A percentile compares a stretch with the other conserved stretches of the same genome.
Conservation (phyloP, 2,888 invertebrate genomes). For the Dasypolia templi region DNA sequence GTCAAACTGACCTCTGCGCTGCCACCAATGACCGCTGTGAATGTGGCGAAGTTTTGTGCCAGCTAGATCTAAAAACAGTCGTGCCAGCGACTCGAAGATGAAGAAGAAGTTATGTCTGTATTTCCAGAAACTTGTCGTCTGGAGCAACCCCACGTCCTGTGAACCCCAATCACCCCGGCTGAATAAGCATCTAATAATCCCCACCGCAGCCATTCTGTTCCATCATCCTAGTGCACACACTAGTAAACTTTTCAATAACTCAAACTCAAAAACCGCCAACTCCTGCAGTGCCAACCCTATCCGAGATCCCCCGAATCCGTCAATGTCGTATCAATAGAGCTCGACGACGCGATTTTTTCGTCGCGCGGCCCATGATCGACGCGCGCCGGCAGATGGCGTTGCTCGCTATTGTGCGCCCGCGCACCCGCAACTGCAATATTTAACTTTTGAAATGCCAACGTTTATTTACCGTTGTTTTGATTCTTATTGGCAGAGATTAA, state of each 20-base stretch:
- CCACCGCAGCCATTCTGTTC: too few relatives aligned
- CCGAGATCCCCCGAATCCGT: conserved; percentile 81
- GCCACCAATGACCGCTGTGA: too few relatives aligned
- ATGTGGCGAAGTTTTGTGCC: too few relatives aligned
- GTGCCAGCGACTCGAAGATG: too few relatives aligned
- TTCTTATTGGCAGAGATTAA: conserved; percentile 1
- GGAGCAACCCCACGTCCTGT: background rate
- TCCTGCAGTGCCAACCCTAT: conserved; percentile 73
- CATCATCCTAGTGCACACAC: too few relatives aligned
- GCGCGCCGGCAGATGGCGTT: conserved; percentile 73
- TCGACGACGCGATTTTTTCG: conserved; percentile 81
- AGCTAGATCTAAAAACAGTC: too few relatives aligned
- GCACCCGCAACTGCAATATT: conserved; percentile 61
- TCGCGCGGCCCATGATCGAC: conserved; percentile 70
- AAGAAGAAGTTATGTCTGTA: too few relatives aligned
- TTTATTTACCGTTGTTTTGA: conserved; percentile 40
- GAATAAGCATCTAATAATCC: too few relatives aligned
- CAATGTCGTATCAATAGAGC: conserved; percentile 89
- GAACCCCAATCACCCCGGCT: background rate
- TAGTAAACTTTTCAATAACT: too few relatives aligned
- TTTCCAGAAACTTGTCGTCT: background rate
- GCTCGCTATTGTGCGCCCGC: conserved; percentile 69
- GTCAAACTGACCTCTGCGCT: too few relatives aligned
- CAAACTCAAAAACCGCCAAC: too few relatives aligned
- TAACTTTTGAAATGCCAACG: conserved; percentile 51